Percentiles rank a stretch among this genome's conserved stretches.
These are phyloP conservation scores for Rhaphigaster nebulosa DNA, from an alignment of 2,888 invertebrate genomes.

Conservation along the genomic window DNA sequence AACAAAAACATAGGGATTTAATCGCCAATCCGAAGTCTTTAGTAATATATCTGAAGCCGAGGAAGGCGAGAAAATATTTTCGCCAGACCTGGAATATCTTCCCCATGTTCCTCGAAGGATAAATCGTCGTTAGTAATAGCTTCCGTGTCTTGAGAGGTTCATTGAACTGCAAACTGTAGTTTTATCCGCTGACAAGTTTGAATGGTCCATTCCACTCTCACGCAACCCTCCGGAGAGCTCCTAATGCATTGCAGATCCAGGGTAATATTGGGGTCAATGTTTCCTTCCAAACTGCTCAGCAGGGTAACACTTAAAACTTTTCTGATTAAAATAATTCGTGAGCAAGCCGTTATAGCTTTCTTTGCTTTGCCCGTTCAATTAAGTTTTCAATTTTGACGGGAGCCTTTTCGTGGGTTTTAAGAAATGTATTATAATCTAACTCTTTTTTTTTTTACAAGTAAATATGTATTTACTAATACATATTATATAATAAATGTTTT, in stretches of 20 bases:
- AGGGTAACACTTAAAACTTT: neutral
- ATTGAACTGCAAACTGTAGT: neutral
- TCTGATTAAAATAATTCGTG: neutral
- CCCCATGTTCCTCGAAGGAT: neutral
- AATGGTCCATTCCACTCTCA: neutral
- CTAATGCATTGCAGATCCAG: constrained; percentile 10
- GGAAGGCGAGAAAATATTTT: neutral
- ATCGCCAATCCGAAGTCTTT: too few relatives aligned
- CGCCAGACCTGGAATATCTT: neutral
- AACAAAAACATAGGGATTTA: too few relatives aligned
- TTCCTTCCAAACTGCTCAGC: neutral
- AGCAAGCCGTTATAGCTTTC: neutral
- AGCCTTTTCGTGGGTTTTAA: too few relatives aligned
- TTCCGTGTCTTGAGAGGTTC: neutral
- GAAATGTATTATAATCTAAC: too few relatives aligned
- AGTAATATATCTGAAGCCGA: neutral
- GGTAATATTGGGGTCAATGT: neutral
- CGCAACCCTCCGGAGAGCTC: neutral
- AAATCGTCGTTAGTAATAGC: neutral
- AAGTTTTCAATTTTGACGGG: neutral
- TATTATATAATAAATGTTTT: too few relatives aligned
- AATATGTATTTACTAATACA: too few relatives aligned
- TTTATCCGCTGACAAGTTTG: neutral
- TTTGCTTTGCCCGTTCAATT: neutral
- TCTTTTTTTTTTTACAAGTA: too few relatives aligned